A percentile compares a stretch with the other conserved stretches of the same genome.
Evolutionary conservation across 1,140 invertebrate species (phyloP).

Genomic region (Pseudomyrmex cubaensis): DNA sequence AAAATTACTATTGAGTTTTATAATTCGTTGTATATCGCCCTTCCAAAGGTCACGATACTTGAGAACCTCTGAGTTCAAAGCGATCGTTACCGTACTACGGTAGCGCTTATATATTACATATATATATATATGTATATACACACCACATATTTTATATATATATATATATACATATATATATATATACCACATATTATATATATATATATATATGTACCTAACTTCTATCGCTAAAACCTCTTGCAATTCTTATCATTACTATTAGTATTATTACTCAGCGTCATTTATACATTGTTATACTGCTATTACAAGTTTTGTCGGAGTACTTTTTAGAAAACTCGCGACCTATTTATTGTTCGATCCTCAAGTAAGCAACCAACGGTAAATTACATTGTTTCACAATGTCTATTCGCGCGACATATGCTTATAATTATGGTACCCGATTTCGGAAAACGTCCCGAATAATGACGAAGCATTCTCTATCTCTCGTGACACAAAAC

Average conservation of each 20-base stretch:
- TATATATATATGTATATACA: too few species aligned
- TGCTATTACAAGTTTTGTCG: slow-evolving; percentile 8
- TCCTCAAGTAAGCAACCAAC: slow-evolving; percentile 2
- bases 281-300: too few species aligned
- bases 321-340: slow-evolving; percentile 12
- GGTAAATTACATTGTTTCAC: slow-evolving; percentile 18
- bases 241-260: slow-evolving; percentile 51
- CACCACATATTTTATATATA: too few species aligned
- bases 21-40: too few species aligned
- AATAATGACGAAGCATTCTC: slow-evolving; percentile 41
- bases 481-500: slow-evolving; percentile 16
- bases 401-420: slow-evolving; percentile 7
- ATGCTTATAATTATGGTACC: slow-evolving; percentile 37
- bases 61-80: slow-evolving; percentile 30
- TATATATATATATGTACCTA: neutral
- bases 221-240: slow-evolving; percentile 43
- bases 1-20: too few species aligned
- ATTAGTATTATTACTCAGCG: too few species aligned
- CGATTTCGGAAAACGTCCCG: slow-evolving; percentile 31
- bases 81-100: too few species aligned
- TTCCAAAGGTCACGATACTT: neutral
- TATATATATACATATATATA: too few species aligned
- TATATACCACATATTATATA: too few species aligned
- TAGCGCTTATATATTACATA: too few species aligned
- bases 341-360: slow-evolving; percentile 23